Evolutionary conservation across 2,888 invertebrate genomes (phyloP).

Genomic region (Mythimna vitellina): DNA sequence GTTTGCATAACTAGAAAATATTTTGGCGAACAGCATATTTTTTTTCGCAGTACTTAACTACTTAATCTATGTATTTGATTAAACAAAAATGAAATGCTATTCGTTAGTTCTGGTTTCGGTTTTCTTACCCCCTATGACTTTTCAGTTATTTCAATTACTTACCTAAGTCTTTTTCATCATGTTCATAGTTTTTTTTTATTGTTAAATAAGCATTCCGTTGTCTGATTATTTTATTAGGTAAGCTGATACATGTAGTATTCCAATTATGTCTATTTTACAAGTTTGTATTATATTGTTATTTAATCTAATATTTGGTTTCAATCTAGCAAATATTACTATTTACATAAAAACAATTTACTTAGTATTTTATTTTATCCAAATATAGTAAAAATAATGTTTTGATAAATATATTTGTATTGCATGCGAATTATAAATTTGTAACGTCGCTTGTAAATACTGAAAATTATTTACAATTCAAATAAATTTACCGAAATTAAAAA

Average conservation of each 20-base stretch:
- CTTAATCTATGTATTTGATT: not conserved
- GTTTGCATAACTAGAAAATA: not conserved
- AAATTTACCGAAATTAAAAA: not conserved
- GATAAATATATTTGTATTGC: not conserved
- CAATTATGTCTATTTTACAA: slow-evolving; percentile 16
- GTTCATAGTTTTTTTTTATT: slow-evolving; percentile 56
- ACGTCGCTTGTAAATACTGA: slow-evolving; percentile 15
- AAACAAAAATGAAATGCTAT: not conserved
- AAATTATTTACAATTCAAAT: slow-evolving; percentile 8
- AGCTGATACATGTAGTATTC: slow-evolving; percentile 32
- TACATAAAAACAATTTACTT: too few species aligned
- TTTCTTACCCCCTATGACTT: not conserved
- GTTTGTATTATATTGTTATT: slow-evolving; percentile 26
- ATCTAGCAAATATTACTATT: not conserved
- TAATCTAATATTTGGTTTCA: slow-evolving; percentile 13
- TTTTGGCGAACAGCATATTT: not conserved
- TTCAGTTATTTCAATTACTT: not conserved
- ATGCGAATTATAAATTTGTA: slow-evolving; percentile 6
- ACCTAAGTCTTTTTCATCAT: slow-evolving; percentile 29
- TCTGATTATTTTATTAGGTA: slow-evolving; percentile 49
- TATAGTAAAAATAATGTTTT: not conserved
- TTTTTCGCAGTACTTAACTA: not conserved
- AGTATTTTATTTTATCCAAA: not conserved
- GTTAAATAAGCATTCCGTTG: slow-evolving; percentile 64
- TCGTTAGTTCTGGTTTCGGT: not conserved